phyloP scores from a whole-genome alignment of 2,113 vertebrate species.

The Psilopogon haemacephalus region DNA sequence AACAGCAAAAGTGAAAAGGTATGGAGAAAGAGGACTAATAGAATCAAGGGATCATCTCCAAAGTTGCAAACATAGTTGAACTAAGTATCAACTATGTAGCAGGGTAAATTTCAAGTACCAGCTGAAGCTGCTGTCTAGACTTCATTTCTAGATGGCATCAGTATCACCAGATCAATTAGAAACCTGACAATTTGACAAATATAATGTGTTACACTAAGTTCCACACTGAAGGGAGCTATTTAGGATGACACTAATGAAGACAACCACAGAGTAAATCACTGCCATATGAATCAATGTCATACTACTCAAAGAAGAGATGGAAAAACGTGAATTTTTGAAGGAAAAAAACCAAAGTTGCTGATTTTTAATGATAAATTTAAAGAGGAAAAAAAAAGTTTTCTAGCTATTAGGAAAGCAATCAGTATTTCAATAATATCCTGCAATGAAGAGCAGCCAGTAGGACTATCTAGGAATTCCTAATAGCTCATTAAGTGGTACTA shows the following conservation, averaged over 20 bases:
- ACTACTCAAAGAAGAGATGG: not conserved
- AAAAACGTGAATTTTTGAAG: not conserved
- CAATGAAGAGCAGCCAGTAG: not conserved
- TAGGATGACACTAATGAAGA: not conserved
- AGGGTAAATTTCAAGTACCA: not conserved
- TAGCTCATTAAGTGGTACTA: slow-evolving; percentile 29
- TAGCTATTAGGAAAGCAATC: not conserved
- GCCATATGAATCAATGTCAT: fast-evolving
- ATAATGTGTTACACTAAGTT: not conserved
- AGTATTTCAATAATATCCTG: not conserved
- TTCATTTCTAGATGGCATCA: not conserved
- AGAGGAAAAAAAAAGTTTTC: not conserved
- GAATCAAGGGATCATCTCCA: not conserved
- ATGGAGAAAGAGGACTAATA: not conserved
- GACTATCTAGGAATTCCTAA: slow-evolving; percentile 20
- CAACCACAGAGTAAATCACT: not conserved
- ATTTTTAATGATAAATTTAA: not conserved
- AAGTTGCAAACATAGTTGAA: not conserved
- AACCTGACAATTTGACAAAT: not conserved
- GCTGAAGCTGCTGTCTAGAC: not conserved
- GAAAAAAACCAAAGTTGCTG: not conserved
- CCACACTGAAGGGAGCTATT: not conserved
- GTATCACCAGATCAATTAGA: not conserved
- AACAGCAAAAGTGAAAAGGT: not conserved
- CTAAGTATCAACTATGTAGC: not conserved